These are phyloP conservation scores for Pocillopora meandrina DNA, from an alignment of 92 coral and sea anemone species.

Conservation along the genomic window DNA sequence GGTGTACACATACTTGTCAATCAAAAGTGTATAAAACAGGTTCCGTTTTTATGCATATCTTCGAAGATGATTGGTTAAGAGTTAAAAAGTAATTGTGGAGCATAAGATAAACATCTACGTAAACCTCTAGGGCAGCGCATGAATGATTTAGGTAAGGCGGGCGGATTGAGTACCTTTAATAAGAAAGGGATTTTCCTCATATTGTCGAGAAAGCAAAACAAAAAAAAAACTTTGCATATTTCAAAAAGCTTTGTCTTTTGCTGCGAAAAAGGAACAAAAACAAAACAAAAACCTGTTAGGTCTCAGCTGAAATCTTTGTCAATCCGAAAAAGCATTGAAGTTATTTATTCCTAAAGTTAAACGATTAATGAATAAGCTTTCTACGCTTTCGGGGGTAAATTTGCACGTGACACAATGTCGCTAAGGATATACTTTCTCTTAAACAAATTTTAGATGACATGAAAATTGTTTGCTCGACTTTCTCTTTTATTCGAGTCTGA, in stretches of 20 bases:
- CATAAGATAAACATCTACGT: background rate
- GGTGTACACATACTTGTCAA: constrained; percentile 1
- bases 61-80: background rate
- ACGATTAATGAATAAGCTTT: background rate
- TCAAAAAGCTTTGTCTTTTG: background rate
- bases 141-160: background rate
- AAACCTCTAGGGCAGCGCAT: background rate
- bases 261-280: background rate
- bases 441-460: no score
- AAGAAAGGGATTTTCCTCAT: background rate
- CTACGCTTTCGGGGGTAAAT: background rate
- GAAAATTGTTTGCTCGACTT: no score
- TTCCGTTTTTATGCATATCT: background rate
- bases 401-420: background rate
- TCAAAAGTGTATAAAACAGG: background rate
- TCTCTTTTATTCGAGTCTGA: no score
- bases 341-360: background rate
- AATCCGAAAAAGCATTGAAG: background rate
- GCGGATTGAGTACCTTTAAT: background rate
- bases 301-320: background rate
- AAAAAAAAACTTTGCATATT: background rate
- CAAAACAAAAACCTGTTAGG: no score
- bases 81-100: background rate
- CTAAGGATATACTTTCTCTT: background rate
- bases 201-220: background rate